Percentiles rank a stretch among this genome's conserved stretches.
These are phyloP conservation scores for Himalopsyche anomala DNA, from an alignment of 2,888 invertebrate genomes.

Conservation along the genomic window DNA sequence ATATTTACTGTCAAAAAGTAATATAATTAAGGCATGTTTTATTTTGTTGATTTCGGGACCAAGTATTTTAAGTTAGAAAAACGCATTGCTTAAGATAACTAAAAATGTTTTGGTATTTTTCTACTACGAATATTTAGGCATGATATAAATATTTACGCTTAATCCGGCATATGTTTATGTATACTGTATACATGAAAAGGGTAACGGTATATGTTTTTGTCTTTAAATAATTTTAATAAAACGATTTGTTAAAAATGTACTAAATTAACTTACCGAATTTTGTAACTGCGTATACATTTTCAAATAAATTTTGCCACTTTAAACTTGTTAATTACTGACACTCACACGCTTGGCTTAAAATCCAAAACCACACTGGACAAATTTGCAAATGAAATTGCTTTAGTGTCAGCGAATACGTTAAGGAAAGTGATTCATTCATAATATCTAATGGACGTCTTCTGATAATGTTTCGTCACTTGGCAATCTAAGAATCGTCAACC, in stretches of 20 bases:
- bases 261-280: conserved; percentile 19
- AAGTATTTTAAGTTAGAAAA: too few species aligned
- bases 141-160: too few species aligned
- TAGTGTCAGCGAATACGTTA: not conserved
- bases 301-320: conserved; percentile 17
- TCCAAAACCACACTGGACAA: conserved; percentile 16
- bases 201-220: too few species aligned
- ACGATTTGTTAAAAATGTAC: not conserved
- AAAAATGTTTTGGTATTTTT: too few species aligned
- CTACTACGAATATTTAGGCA: too few species aligned
- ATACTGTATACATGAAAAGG: too few species aligned
- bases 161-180: too few species aligned
- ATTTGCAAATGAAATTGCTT: not conserved
- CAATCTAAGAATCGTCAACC: not conserved
- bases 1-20: too few species aligned
- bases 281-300: conserved; percentile 18
- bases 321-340: not conserved
- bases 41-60: too few species aligned
- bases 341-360: conserved; percentile 1
- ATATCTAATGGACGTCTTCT: not conserved
- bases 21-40: too few species aligned
- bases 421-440: not conserved
- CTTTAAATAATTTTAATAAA: too few species aligned
- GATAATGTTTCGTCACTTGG: conserved; percentile 2
- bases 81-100: too few species aligned